Evolutionary conservation across 2,888 invertebrate species (phyloP).

Genomic region (Tineola bisselliella): DNA sequence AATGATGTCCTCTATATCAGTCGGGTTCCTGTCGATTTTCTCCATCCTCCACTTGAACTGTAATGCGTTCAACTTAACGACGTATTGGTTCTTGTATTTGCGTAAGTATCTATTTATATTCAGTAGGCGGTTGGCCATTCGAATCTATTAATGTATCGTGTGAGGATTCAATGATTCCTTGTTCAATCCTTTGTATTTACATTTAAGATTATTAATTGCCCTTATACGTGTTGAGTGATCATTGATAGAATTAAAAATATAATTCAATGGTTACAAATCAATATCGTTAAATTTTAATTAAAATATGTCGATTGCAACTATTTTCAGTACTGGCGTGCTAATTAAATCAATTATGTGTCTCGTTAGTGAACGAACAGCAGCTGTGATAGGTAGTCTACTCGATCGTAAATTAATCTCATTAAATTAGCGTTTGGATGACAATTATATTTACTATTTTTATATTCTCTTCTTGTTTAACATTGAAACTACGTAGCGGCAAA

Average conservation of each 20-base stretch:
- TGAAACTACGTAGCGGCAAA: too few relatives aligned
- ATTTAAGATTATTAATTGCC: background rate
- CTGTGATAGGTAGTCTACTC: background rate
- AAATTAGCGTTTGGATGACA: background rate
- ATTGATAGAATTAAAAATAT: too few relatives aligned
- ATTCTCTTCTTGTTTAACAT: too few relatives aligned
- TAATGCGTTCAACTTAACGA: conserved; percentile 2
- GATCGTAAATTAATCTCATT: background rate
- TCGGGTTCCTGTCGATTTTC: conserved; percentile 43
- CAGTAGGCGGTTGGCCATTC: background rate
- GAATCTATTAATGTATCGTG: conserved; percentile 6
- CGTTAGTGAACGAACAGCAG: background rate
- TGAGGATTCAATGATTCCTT: background rate
- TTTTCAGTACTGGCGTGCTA: background rate
- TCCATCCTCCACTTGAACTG: conserved; percentile 14
- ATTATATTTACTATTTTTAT: too few relatives aligned
- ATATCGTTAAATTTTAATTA: background rate
- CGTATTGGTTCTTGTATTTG: background rate
- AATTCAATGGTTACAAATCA: background rate
- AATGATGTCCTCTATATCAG: conserved; percentile 27
- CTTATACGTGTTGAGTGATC: too few relatives aligned
- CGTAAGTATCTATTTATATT: conserved; percentile 6
- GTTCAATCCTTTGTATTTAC: background rate
- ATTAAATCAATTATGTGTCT: background rate
- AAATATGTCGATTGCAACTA: background rate